Conservation (phyloP, 2,888 invertebrate species). For the Dicranocentrus wangi region DNA sequence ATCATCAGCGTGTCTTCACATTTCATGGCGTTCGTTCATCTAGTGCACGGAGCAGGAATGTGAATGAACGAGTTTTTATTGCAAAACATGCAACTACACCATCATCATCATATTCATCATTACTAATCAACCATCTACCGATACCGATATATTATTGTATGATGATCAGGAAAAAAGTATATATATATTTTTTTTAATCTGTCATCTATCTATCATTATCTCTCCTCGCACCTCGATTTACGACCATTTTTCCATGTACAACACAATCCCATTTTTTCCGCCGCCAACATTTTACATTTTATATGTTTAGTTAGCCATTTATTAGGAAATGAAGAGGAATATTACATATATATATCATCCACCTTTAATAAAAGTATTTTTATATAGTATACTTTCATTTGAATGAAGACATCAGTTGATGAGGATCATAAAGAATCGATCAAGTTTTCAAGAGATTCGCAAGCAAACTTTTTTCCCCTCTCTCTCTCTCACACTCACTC, state of each 20-base stretch:
- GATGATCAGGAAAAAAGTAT: neutral
- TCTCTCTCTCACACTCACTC: no score
- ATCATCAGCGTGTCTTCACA: neutral
- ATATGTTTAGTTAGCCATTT: no score
- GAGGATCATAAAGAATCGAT: no score
- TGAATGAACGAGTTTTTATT: constrained; percentile 54
- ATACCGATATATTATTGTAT: no score
- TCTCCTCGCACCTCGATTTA: constrained; percentile 40
- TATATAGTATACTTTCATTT: no score
- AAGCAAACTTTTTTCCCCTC: no score
- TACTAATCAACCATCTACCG: constrained; percentile 40
- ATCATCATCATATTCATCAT: constrained; percentile 37
- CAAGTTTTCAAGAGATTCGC: no score
- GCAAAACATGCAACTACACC: neutral
- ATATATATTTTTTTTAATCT: neutral
- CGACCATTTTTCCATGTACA: constrained; percentile 19
- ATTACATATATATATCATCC: no score
- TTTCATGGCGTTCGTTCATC: constrained; percentile 19
- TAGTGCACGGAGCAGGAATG: constrained; percentile 28
- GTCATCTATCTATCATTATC: constrained; percentile 53
- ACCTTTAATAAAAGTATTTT: no score
- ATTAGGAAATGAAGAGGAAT: no score
- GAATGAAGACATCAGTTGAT: no score
- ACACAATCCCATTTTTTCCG: neutral
- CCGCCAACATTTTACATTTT: no score